Base-by-base conservation (phyloP, 2,113 vertebrate species). In the Myiopsitta monachus region DNA sequence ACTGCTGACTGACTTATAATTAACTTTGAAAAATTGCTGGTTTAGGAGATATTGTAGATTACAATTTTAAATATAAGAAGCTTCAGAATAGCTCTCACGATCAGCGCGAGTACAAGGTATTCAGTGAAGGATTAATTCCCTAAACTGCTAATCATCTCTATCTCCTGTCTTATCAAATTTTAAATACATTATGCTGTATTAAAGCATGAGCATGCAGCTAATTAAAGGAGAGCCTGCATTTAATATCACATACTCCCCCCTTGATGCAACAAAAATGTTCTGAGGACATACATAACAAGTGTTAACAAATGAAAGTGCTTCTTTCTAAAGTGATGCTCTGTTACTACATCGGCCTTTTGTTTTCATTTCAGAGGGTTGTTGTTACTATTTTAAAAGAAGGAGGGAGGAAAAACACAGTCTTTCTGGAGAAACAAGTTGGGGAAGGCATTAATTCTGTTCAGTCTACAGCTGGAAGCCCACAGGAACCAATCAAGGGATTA, bases 1-100 rank as follows among this genome's bases (percentile, higher is more conserved):
- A 97, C 73, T 92, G 82, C 87, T 95, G 83, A 92, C 88, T 96
- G 91, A 95, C 91, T 97, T 91, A 94, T 95, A 96, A 97, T 97
- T 97, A 96, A 97, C 92, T 96, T 96, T 95, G 94, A 95, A 93
- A 90, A 97, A 96, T 94, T 93, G 75, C 82, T 96, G 89, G 74
- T 88, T 91, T 94, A 93, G 92, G 61, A 97, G 89, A 83, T 94
- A 91, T 52, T 96, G 14, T 14, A 92, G 70, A 96, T 96, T 88
- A 75, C 21, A 91, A 68, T 94, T 96, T 92, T 94, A 95, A 96
- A 93, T 97, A 83, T 39, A 87, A 95, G 87, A 88, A 39, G 36
- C 43, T 95, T 93, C 92, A 70, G 87, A 97, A 94, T 64, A 94
- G 90, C 70, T 96, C 52, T 94, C 93, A 90, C 1, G 33, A 92